Conservation (phyloP, 2,113 vertebrate genomes). For the Eretmochelys imbricata region DNA sequence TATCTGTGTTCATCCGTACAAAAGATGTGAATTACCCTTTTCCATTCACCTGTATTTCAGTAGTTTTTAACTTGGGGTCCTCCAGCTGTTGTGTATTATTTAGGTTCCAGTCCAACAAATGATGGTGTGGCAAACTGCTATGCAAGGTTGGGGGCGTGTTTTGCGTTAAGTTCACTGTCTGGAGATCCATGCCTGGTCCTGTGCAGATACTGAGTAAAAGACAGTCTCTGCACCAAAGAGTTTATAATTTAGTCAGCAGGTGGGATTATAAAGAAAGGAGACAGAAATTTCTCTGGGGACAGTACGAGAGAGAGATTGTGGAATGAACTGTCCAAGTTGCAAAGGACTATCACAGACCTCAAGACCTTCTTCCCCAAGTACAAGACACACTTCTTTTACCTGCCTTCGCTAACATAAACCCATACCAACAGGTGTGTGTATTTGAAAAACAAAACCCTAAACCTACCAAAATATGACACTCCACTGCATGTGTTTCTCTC, state of each 20-base stretch:
- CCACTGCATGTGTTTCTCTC: background rate
- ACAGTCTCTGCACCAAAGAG: background rate
- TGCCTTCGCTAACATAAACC: background rate
- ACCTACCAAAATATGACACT: background rate
- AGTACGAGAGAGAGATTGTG: background rate
- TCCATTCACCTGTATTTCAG: conserved; percentile 38
- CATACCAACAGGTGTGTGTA: background rate
- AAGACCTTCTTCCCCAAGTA: background rate
- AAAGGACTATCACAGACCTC: no score
- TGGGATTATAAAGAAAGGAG: background rate
- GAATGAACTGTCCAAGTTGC: no score
- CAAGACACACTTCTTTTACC: background rate
- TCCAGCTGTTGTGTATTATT: background rate
- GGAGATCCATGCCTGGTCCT: background rate
- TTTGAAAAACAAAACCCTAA: background rate
- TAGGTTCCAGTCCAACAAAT: background rate
- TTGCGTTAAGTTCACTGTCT: background rate
- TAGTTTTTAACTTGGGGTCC: background rate
- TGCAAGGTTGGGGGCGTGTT: background rate
- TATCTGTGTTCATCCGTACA: background rate
- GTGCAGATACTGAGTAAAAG: rapidly evolving
- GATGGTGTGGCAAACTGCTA: background rate
- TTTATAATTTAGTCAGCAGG: background rate
- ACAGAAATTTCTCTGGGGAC: background rate
- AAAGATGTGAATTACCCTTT: background rate